Base-by-base conservation (phyloP, 1,140 invertebrate genomes). In the Hydropsyche tenuis region DNA sequence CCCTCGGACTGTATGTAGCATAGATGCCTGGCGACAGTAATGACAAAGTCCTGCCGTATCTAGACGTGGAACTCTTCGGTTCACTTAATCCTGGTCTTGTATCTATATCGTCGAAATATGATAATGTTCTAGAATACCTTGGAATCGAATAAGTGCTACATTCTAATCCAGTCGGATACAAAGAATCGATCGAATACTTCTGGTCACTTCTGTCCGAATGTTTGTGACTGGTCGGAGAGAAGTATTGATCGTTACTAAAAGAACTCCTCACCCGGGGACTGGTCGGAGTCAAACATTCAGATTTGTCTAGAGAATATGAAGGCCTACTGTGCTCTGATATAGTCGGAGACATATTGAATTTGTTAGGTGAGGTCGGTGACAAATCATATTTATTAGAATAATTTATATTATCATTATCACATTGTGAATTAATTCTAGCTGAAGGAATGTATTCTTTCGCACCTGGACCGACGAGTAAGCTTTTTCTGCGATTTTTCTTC, bases 401-500 rank as follows among this genome's bases (percentile, higher is more conserved):
- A 7, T 81, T 81, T 1, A 78, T 72, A 22, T 84, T 82, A 51
- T 75, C 74, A 22, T 12, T 69, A 4, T 80, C 77, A 11, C 80
- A 76, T 45, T 79, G 80, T 0, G 81, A 80, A 76, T 85, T 83
- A 77, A 85, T 82, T 66, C 84, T 79, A 37, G 84, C 82, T 16
- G 84, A 76, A 5, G 85, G 84, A 73, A 84, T 84, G 74, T 86
- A 86, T 71, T 86, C 85, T 22, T 80, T 77, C 1, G 84, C 84
- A 23, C 84, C 84, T 0, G 88, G 87, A 65, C 87, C 87, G 7
- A 89, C 88, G 73, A 89, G 83, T 78, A 80, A 87, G 79, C 87
- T 88, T 77, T 88, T 88, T 74, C 87, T 83, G 68, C 90, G 86
- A 51, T 87, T 86, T 80, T 91, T 92, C 78, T 91, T 89, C 78